Evolutionary conservation across 1,140 invertebrate species (phyloP).

Genomic region (Penaeus japonicus): DNA sequence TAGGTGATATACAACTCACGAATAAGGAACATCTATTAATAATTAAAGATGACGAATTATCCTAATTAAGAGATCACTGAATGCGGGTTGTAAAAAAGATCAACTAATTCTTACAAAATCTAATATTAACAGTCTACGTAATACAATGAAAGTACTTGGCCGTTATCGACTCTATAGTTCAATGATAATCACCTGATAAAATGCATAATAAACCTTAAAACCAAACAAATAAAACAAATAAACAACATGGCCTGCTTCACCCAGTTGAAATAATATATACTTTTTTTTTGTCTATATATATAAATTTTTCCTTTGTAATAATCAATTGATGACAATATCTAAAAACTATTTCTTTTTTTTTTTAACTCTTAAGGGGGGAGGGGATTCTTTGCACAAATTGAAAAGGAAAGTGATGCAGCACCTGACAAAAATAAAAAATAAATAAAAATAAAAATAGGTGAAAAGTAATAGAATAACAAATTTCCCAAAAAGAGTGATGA

Average conservation of each 20-base stretch:
- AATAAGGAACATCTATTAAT: neutral
- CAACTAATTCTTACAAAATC: neutral
- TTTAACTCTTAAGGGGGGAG: no score
- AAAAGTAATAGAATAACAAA: no score
- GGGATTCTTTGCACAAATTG: no score
- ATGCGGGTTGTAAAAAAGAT: neutral
- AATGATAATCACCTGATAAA: neutral
- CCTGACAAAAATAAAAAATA: no score
- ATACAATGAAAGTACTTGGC: constrained; percentile 18
- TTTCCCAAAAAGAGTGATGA: no score
- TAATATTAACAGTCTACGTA: neutral
- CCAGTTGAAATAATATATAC: neutral
- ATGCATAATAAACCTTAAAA: neutral
- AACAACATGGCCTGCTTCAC: constrained; percentile 1
- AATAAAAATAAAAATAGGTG: no score
- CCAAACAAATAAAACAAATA: no score
- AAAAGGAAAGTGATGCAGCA: no score
- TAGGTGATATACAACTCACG: no score
- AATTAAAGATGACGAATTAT: neutral
- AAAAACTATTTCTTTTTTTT: neutral
- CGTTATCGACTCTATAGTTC: neutral
- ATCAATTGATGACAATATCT: neutral
- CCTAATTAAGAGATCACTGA: neutral
- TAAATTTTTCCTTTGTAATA: neutral
- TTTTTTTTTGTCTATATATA: neutral